Evolutionary conservation across 2,113 vertebrate genomes (phyloP), one percentile per base, ranked within the genome.

Genomic region (Dromaius novaehollandiae): DNA sequence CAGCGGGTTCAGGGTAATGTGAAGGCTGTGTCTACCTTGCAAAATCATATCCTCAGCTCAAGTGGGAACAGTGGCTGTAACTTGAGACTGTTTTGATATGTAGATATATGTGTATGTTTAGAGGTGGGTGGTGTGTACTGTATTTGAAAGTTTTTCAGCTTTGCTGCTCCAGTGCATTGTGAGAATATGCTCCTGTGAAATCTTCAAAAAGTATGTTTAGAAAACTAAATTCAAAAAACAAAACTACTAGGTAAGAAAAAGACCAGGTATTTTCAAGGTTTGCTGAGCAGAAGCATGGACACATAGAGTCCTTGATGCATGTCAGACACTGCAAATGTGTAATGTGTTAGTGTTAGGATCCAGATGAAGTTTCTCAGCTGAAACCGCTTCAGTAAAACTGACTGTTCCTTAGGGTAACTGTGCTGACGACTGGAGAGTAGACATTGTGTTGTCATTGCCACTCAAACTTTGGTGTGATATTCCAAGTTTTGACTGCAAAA

Each of bases 41-140:
- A 63, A 74, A 81, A 78, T 70, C 5, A 1, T 74, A 30, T 77
- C 19, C 53, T 74, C 48, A 78, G 9, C 4, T 83, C 32, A 87
- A 21, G 50, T n/a, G 28, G n/a, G 55, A 65, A 81, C 74, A 66
- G 42, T 69, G 48, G 12, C 42, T 93, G 26, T 80, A 86, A 65
- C 30, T 77, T 0, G 1, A 8, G 6, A 14, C 40, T 66, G 26
- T 71, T 68, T 7, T 51, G 61, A 38, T 16, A n/a, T 46, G 2
- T 6, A n/a, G 46, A 6, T 71, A 1, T 28, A 4, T 3, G 1
- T 38, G 4, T 0, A 2, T 58, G 26, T 36, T 61, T 34, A 30
- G 73, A 38, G 12, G 4, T 24, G 15, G 30, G 5, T 86, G 13
- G 5, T 55, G 5, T 69, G 12, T 60, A 9, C 44, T 65, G 48